Base-by-base conservation (phyloP, 2,888 invertebrate species). In the Heteropelma amictum region DNA sequence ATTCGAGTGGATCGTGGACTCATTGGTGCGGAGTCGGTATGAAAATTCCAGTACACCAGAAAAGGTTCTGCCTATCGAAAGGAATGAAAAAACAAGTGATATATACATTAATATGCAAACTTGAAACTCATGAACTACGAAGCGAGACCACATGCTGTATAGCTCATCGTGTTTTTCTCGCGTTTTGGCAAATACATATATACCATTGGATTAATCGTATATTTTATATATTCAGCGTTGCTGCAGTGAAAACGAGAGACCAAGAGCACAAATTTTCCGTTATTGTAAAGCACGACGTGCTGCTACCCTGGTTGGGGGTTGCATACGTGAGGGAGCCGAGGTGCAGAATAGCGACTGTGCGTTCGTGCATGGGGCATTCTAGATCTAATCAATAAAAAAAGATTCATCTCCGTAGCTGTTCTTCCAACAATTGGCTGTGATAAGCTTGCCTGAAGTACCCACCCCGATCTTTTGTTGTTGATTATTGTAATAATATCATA, bases 261-360 rank as follows among this genome's bases (percentile, higher is more conserved):
- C 54, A 56, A 61, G 38, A 40, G 30, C 58, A 69, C 54, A 68
- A 71, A 83, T 83, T 82, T 80, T 82, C 80, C 82, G 82, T 83
- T 82, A 84, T 83, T 80, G 80, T 79, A 79, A 80, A 78, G 77
- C 79, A 65, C 60, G 68, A 64, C 65, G 60, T 67, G 65, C 63
- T 12, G 65, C 45, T 19, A 5, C 63, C 26, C 10, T 30, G 49
- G 38, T 19, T 19, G 17, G 26, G 26, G 60, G 17, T 26, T 26
- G 26, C 1, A 26, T 51, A 51, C 38, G 45, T 51, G 63, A 19
- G 49, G 35, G 14, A 28, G 33, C 67, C 51, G 72, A 56, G 53
- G 56, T 42, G 54, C 19, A 30, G 30, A 40, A 64, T 30, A 38
- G 30, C 12, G 23, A 23, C 33, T 23, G 33, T 17, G 21, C 30